Conservation (phyloP, 1,140 invertebrate genomes). For the roundworm (Caenorhabditis elegans) region DNA sequence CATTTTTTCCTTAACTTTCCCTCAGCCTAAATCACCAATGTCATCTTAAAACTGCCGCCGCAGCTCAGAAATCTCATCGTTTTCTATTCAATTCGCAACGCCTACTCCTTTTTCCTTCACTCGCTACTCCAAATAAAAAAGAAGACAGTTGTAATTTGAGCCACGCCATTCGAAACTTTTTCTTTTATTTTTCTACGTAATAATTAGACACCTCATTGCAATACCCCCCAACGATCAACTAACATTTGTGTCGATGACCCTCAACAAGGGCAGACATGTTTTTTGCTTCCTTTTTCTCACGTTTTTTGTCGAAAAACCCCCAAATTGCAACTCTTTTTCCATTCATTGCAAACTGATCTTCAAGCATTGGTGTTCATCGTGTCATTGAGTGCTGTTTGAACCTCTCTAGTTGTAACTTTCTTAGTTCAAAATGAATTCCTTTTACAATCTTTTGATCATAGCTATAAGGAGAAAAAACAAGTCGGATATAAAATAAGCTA, state of each 20-base stretch:
- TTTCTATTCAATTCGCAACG: background rate
- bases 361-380: background rate
- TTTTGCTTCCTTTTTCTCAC: background rate
- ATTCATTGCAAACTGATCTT: background rate
- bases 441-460: too few species aligned
- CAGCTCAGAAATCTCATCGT: background rate
- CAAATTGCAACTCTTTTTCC: background rate
- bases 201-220: conserved; percentile 14
- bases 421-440: too few species aligned
- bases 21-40: too few species aligned
- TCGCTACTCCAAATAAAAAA: background rate
- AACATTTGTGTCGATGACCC: background rate
- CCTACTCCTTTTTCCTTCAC: background rate
- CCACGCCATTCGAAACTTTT: conserved; percentile 9
- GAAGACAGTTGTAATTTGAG: background rate
- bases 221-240: background rate
- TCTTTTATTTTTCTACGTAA: background rate
- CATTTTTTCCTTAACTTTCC: too few species aligned
- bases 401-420: too few species aligned
- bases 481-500: background rate
- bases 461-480: too few species aligned
- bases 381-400: conserved; percentile 6
- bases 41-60: too few species aligned
- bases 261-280: background rate
- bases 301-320: background rate